These are phyloP conservation scores for Alfaro cultratus DNA, from an alignment of 2,797 vertebrate genomes.

Conservation along the genomic window DNA sequence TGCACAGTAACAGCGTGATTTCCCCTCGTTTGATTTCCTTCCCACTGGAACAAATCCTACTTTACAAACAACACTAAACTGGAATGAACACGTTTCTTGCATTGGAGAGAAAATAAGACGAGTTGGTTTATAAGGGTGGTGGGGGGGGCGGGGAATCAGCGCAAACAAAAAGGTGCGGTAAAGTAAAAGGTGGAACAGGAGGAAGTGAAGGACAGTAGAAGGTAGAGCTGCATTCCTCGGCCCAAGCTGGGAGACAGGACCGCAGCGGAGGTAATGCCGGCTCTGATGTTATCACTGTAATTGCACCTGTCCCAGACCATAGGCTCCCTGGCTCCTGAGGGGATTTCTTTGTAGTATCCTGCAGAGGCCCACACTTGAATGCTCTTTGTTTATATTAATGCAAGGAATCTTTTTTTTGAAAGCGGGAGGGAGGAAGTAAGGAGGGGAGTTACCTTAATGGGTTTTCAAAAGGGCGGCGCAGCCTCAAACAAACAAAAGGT, in stretches of 20 bases:
- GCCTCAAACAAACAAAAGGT: conserved; percentile 68
- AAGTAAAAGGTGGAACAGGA: conserved; percentile 40
- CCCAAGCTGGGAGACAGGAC: conserved; percentile 60
- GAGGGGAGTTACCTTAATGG: conserved; percentile 78
- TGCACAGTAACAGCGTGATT: conserved; percentile 79
- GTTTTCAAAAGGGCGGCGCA: conserved; percentile 64
- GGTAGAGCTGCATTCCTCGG: conserved; percentile 59
- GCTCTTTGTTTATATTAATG: conserved; percentile 85
- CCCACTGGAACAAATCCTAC: conserved; percentile 78
- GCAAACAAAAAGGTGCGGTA: conserved; percentile 43
- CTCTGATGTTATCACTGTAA: conserved; percentile 85
- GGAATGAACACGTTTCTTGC: conserved; percentile 64
- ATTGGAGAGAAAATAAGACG: conserved; percentile 3
- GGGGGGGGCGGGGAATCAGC: neutral
- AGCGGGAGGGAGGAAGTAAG: conserved; percentile 15
- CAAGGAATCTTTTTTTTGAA: conserved; percentile 53
- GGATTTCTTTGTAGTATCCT: conserved; percentile 80
- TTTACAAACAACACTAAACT: conserved; percentile 77
- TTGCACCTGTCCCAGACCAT: conserved; percentile 83
- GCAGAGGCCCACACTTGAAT: conserved; percentile 78
- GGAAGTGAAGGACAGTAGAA: conserved; percentile 58
- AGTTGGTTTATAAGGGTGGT: neutral
- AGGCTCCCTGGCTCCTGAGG: conserved; percentile 73
- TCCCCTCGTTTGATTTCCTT: conserved; percentile 78
- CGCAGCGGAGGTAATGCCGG: conserved; percentile 70